These are phyloP conservation scores for Spermophilus dauricus DNA, from an alignment of 2,113 vertebrate genomes.

Conservation along the genomic window DNA sequence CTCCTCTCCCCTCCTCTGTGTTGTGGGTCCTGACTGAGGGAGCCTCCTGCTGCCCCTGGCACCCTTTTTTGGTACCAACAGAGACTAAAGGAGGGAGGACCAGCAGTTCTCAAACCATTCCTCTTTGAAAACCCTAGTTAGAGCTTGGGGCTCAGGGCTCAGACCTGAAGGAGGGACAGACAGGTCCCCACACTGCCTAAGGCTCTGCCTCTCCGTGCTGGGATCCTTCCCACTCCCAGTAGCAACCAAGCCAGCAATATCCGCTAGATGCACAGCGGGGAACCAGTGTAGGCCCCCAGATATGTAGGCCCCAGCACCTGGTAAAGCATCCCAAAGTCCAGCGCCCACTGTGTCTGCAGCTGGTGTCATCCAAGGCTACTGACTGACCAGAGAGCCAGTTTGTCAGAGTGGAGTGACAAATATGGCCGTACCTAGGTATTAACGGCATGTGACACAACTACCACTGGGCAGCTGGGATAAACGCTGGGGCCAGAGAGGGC, in stretches of 20 bases:
- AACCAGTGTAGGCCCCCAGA: not conserved
- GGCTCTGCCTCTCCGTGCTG: not conserved
- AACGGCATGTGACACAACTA: not conserved
- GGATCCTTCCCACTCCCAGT: not conserved
- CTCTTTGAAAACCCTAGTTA: not conserved
- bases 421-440: not conserved
- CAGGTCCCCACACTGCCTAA: constrained; percentile 7
- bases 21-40: not conserved
- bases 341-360: not conserved
- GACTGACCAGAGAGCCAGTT: not conserved
- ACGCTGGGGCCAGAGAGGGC: not conserved
- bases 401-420: not conserved
- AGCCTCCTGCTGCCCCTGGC: not conserved
- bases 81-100: not conserved
- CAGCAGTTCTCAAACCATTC: not conserved
- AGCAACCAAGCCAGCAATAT: constrained; percentile 63
- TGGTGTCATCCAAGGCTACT: not conserved
- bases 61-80: not conserved
- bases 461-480: not conserved
- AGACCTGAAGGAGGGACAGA: not conserved
- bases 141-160: not conserved
- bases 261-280: not conserved
- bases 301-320: not conserved
- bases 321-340: constrained; percentile 31
- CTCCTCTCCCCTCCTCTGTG: not conserved